Evolutionary conservation across 1,140 invertebrate species (phyloP).

Genomic region (Plectrocnemia conspersa): DNA sequence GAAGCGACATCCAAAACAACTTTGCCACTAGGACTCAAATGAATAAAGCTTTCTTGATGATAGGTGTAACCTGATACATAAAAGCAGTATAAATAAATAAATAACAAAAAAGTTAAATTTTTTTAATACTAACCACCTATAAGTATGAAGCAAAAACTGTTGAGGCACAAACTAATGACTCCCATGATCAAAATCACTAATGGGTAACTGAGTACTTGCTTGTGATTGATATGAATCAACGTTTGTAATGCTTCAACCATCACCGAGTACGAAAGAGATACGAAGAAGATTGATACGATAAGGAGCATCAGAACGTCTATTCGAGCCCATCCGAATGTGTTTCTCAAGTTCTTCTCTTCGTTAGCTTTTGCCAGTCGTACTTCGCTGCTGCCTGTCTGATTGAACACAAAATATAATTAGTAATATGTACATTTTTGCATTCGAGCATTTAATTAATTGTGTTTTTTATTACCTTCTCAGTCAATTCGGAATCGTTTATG

Average conservation of each 20-base stretch:
- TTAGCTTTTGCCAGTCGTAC: constrained; percentile 28
- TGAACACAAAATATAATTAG: too few species aligned
- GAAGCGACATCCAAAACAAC: constrained; percentile 57
- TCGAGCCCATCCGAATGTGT: constrained; percentile 89
- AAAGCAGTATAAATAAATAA: neutral
- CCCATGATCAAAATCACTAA: constrained; percentile 58
- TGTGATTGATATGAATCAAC: constrained; percentile 68
- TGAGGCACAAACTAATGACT: constrained; percentile 61
- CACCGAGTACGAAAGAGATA: constrained; percentile 77
- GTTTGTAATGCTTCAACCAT: constrained; percentile 78
- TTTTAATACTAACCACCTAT: constrained; percentile 59
- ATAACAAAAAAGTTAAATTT: constrained; percentile 9
- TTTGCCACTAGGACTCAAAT: constrained; percentile 61
- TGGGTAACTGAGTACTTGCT: constrained; percentile 30
- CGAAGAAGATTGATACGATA: constrained; percentile 76
- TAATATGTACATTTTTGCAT: too few species aligned
- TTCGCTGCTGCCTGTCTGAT: neutral
- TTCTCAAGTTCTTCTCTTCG: constrained; percentile 65
- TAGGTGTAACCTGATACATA: constrained; percentile 55
- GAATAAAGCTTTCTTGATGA: constrained; percentile 69
- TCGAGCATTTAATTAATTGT: too few species aligned
- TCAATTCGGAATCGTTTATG: too few species aligned
- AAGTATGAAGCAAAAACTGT: constrained; percentile 65
- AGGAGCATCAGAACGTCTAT: constrained; percentile 79
- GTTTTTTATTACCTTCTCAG: too few species aligned